These are phyloP conservation scores for Ennomos quercinarius DNA, from an alignment of 2,888 invertebrate genomes.

Conservation along the genomic window DNA sequence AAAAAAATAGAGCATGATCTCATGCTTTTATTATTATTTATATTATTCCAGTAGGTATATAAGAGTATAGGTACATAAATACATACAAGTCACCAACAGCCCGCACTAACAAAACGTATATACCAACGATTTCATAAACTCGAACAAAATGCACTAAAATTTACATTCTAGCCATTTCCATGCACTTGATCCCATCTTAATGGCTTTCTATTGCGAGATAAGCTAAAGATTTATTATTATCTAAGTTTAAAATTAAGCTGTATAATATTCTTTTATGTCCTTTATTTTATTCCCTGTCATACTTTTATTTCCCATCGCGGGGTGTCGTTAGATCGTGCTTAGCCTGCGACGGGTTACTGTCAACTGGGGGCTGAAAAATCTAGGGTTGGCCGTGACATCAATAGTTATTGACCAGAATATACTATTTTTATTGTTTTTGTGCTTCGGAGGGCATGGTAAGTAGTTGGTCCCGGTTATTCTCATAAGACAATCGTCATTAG, in stretches of 20 bases:
- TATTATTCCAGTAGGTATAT: too few species aligned
- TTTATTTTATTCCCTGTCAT: constrained; percentile 48
- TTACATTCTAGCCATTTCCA: constrained; percentile 19
- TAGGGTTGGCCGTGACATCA: constrained; percentile 59
- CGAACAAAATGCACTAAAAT: constrained; percentile 13
- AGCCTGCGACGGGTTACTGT: constrained; percentile 60
- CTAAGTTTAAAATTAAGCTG: constrained; percentile 32
- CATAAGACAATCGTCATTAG: too few species aligned
- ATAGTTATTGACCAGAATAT: constrained; percentile 8
- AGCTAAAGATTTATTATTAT: constrained; percentile 36
- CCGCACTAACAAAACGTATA: too few species aligned
- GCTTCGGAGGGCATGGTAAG: too few species aligned
- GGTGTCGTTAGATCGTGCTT: constrained; percentile 54
- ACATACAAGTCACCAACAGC: too few species aligned
- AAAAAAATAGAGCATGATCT: too few species aligned
- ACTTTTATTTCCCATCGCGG: constrained; percentile 51
- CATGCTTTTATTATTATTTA: too few species aligned
- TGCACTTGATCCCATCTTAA: constrained; percentile 31
- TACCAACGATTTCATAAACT: constrained; percentile 3
- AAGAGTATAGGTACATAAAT: too few species aligned
- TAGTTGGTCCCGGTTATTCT: too few species aligned
- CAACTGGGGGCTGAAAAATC: constrained; percentile 54
- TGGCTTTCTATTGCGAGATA: constrained; percentile 28
- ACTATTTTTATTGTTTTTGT: background rate
- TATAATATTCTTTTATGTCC: constrained; percentile 43